phyloP scores from a whole-genome alignment of 2,113 vertebrate species.

The Ivindomyrus marchei region DNA sequence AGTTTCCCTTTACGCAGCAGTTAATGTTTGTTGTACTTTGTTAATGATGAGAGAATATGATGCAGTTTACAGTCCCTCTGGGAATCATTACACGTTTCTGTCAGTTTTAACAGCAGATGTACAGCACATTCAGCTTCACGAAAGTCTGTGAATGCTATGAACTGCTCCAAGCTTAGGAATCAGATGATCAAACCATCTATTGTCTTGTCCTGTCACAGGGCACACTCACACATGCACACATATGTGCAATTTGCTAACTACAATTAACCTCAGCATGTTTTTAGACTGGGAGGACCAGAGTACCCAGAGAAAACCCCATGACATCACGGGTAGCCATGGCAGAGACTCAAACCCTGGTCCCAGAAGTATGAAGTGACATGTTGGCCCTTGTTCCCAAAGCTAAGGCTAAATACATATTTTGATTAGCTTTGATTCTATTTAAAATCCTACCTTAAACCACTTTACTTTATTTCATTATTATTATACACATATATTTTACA shows the following conservation, averaged over 20 bases:
- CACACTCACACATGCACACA: neutral
- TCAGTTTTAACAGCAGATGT: constrained; percentile 8
- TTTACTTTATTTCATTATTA: neutral
- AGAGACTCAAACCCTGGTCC: neutral
- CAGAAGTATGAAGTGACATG: too few species aligned
- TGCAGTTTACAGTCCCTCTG: neutral
- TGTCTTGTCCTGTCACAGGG: neutral
- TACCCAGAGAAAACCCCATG: neutral
- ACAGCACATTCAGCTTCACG: neutral
- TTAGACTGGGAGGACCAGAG: too few species aligned
- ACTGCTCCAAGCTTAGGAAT: neutral
- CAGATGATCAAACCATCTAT: neutral
- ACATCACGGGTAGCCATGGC: neutral
- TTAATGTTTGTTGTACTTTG: constrained; percentile 15
- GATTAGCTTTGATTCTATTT: neutral
- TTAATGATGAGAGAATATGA: neutral
- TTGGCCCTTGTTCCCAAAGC: too few species aligned
- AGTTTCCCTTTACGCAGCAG: neutral
- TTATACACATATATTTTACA: neutral
- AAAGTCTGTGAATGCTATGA: neutral
- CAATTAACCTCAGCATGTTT: neutral
- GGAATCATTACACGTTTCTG: constrained; percentile 42
- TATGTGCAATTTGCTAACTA: neutral
- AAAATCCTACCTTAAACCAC: neutral
- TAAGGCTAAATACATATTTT: neutral